Conservation (phyloP, 2,797 vertebrate genomes). For the Rousettus madagascariensis region DNA sequence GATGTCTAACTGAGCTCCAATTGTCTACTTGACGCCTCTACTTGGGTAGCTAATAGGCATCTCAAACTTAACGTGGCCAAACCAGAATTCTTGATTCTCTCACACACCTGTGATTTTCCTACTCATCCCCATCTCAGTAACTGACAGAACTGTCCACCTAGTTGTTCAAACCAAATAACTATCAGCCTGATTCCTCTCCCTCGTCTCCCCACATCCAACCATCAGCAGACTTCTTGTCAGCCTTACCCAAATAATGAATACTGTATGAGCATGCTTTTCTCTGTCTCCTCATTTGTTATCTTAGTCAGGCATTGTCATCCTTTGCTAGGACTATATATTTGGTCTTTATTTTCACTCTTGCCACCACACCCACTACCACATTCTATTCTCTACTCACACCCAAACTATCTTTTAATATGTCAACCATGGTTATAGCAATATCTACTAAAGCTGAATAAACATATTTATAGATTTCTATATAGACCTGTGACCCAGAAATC, state of each 20-base stretch:
- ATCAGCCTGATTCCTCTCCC: neutral
- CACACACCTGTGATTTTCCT: neutral
- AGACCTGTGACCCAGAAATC: neutral
- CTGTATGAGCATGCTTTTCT: neutral
- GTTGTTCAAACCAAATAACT: neutral
- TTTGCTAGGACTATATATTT: neutral
- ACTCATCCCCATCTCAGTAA: neutral
- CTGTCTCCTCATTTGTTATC: neutral
- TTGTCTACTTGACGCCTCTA: neutral
- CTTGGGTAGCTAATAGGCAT: neutral
- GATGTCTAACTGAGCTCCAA: neutral
- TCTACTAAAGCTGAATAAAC: neutral
- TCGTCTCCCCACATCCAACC: neutral
- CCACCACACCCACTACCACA: neutral
- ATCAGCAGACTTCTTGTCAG: neutral
- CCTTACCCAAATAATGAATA: neutral
- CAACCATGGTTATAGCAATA: neutral
- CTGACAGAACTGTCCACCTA: neutral
- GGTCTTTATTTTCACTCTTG: neutral
- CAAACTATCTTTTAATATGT: neutral
- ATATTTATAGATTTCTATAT: neutral
- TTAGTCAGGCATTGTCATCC: neutral
- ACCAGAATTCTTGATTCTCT: neutral
- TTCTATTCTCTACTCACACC: neutral
- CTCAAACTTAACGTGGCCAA: neutral